Percentiles rank a stretch among this genome's conserved stretches.
These are phyloP conservation scores for Forbesichthys papilliferus DNA, from an alignment of 2,113 vertebrate genomes.

Conservation along the genomic window DNA sequence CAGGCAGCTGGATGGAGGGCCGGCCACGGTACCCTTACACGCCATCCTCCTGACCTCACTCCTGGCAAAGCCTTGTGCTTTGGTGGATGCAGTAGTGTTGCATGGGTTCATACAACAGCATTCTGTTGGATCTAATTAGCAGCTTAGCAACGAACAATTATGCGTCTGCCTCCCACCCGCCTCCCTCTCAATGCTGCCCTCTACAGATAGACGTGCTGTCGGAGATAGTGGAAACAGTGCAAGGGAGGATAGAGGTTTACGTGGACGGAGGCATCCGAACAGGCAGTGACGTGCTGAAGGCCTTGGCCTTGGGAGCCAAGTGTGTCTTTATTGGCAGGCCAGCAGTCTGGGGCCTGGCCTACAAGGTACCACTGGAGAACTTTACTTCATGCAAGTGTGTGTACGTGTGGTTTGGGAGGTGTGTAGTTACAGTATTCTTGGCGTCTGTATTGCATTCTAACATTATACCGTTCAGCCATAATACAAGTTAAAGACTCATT, in stretches of 20 bases:
- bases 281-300: constrained; percentile 89
- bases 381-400: not conserved
- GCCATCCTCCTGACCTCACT: too few species aligned
- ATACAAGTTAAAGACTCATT: too few species aligned
- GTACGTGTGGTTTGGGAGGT: not conserved
- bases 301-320: constrained; percentile 89
- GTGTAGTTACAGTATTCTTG: not conserved
- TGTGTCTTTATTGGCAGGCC: constrained; percentile 93
- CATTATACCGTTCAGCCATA: too few species aligned
- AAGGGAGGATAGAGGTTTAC: constrained; percentile 86
- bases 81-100: too few species aligned
- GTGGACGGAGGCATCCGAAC: constrained; percentile 91
- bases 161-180: not conserved
- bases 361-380: constrained; percentile 80
- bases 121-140: too few species aligned
- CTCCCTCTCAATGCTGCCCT: not conserved
- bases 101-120: too few species aligned
- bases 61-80: too few species aligned
- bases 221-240: constrained; percentile 87
- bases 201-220: constrained; percentile 87
- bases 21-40: constrained; percentile 79
- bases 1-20: constrained; percentile 90
- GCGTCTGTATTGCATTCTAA: too few species aligned
- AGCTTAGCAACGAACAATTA: too few species aligned
- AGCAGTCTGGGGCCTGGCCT: constrained; percentile 90